Conservation (phyloP, 64 coral and sea anemone species). For the Stichodactyla helianthus region DNA sequence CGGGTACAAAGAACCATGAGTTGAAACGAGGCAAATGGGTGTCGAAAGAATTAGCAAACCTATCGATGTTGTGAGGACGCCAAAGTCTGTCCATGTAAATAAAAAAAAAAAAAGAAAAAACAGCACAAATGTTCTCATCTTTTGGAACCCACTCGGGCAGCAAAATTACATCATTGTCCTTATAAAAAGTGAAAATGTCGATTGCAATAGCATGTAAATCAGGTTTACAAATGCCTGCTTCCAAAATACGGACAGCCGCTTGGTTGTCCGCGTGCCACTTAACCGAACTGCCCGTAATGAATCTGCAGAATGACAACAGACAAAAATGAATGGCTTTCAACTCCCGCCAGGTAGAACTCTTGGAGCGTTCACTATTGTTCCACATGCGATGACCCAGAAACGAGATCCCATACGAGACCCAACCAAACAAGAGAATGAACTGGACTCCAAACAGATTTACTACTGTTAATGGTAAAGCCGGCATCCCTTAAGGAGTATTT, state of each 20-base stretch:
- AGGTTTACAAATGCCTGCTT: conserved; percentile 13
- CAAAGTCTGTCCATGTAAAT: background rate
- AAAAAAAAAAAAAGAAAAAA: too few species aligned
- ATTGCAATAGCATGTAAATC: background rate
- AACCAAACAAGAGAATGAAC: conserved; percentile 39
- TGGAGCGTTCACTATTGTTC: background rate
- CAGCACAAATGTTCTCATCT: background rate
- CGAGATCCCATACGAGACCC: conserved; percentile 39
- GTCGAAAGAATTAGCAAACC: background rate
- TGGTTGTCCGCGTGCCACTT: conserved; percentile 30
- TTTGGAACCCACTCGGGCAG: too few species aligned
- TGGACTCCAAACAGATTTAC: conserved; percentile 46
- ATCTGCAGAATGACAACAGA: background rate
- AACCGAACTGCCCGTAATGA: background rate
- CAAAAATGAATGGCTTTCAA: conserved; percentile 3
- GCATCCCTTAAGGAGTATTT: conserved; percentile 18
- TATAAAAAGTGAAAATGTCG: background rate
- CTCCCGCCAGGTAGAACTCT: conserved; percentile 13
- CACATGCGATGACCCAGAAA: conserved; percentile 21
- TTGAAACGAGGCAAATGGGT: conserved; percentile 21
- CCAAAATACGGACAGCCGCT: background rate
- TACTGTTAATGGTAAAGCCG: conserved; percentile 18
- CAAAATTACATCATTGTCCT: background rate
- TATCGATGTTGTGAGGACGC: background rate
- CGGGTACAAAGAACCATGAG: conserved; percentile 16